phyloP scores from a whole-genome alignment of 2,113 vertebrate genomes.

The Fukomys damarensis region DNA sequence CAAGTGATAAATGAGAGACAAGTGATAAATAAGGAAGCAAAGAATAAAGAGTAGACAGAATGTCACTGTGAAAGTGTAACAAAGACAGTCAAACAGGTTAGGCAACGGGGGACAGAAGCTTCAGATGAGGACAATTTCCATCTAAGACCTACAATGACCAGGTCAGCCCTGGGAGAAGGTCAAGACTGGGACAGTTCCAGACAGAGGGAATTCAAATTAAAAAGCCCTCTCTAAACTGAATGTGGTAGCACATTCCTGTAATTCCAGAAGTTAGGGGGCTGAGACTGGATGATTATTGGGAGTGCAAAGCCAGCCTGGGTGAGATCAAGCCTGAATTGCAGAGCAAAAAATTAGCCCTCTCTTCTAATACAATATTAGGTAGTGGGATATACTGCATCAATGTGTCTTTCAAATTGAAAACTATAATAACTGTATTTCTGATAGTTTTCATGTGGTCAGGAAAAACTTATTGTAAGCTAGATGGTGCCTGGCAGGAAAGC shows the following conservation, averaged over 20 bases:
- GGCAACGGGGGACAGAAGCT: background rate
- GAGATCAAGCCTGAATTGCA: background rate
- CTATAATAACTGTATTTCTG: background rate
- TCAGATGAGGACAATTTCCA: background rate
- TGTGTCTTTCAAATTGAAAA: conserved; percentile 21
- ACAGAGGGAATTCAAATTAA: background rate
- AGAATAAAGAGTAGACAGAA: background rate
- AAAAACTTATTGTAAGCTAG: background rate
- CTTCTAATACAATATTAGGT: background rate
- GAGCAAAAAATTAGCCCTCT: background rate
- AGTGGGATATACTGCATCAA: background rate
- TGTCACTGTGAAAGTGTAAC: background rate
- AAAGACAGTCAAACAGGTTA: background rate
- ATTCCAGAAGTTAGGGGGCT: background rate
- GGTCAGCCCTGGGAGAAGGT: background rate
- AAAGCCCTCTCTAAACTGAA: background rate
- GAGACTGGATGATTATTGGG: background rate
- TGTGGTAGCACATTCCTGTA: background rate
- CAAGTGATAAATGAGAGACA: background rate
- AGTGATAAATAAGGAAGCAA: background rate
- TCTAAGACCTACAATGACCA: background rate
- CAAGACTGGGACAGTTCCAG: background rate
- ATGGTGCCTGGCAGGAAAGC: background rate
- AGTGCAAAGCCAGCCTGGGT: background rate
- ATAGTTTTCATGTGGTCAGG: background rate